phyloP scores from a whole-genome alignment of 2,888 invertebrate species.

The Dryobotodes eremita region DNA sequence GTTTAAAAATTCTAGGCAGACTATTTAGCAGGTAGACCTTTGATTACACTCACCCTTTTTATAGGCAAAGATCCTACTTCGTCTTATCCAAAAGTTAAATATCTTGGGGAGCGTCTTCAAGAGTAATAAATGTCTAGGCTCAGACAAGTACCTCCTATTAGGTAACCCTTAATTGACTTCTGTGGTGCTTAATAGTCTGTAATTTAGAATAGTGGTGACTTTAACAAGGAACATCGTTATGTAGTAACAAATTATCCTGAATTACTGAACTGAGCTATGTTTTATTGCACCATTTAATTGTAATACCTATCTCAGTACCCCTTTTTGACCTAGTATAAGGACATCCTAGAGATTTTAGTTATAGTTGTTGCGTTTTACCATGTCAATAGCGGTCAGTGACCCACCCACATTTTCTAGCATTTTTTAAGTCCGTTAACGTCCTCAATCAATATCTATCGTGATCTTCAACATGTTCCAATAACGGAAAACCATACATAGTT shows the following conservation, averaged over 20 bases:
- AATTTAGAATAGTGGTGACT: conserved; percentile 44
- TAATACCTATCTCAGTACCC: no score
- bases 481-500: no score
- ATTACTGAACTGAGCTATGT: conserved; percentile 13
- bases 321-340: no score
- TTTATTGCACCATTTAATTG: conserved; percentile 7
- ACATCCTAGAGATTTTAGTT: no score
- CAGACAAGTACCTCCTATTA: conserved; percentile 46
- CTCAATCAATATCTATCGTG: no score
- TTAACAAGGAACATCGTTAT: conserved; percentile 34
- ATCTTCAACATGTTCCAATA: no score
- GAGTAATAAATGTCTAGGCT: conserved; percentile 38
- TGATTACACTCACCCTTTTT: not conserved
- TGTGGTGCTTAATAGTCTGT: conserved; percentile 51
- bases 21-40: not conserved
- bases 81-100: conserved; percentile 22
- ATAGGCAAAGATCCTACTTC: not conserved
- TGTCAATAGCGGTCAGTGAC: no score
- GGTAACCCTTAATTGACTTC: conserved; percentile 52
- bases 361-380: no score
- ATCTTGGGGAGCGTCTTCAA: conserved; percentile 15
- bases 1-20: not conserved
- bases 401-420: no score
- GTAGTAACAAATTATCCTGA: conserved; percentile 34
- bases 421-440: no score